A percentile compares a stretch with the other conserved stretches of the same genome.
Evolutionary conservation across 2,888 invertebrate species (phyloP).

Genomic region (Phalera bucephala): DNA sequence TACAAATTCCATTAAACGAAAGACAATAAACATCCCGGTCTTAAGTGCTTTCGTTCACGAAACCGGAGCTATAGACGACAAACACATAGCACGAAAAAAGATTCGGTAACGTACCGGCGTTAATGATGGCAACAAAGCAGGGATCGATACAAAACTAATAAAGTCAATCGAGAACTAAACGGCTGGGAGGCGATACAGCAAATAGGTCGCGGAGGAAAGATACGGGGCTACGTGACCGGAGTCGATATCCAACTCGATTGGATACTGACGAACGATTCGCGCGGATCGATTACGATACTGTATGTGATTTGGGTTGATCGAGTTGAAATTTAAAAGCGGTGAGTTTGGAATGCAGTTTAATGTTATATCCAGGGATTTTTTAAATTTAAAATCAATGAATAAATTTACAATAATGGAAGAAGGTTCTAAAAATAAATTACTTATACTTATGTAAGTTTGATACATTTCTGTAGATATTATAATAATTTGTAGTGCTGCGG

Average conservation of each 20-base stretch:
- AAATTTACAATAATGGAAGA: too few species aligned
- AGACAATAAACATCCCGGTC: slow-evolving; percentile 2
- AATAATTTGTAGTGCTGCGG: too few species aligned
- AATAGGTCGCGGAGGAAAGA: slow-evolving; percentile 43
- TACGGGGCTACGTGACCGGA: slow-evolving; percentile 41
- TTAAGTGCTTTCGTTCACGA: slow-evolving; percentile 25
- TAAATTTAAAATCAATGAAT: too few species aligned
- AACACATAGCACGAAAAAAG: slow-evolving; percentile 27
- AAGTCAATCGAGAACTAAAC: slow-evolving; percentile 43
- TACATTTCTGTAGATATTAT: too few species aligned
- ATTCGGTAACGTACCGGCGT: slow-evolving; percentile 28
- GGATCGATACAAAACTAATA: slow-evolving; percentile 42
- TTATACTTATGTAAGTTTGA: too few species aligned
- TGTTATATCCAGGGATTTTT: too few species aligned
- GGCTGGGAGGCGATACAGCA: slow-evolving; percentile 43
- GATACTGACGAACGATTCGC: slow-evolving; percentile 33
- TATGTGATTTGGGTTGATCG: neutral
- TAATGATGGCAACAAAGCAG: slow-evolving; percentile 38
- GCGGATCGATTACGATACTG: slow-evolving; percentile 21
- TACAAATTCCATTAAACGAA: neutral
- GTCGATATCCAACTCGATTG: slow-evolving; percentile 30
- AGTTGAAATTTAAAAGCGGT: neutral
- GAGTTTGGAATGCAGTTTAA: neutral
- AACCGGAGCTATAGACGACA: slow-evolving; percentile 14
- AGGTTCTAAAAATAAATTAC: too few species aligned